Base-by-base conservation (phyloP, 2,113 vertebrate species). In the Ivindomyrus marchei region DNA sequence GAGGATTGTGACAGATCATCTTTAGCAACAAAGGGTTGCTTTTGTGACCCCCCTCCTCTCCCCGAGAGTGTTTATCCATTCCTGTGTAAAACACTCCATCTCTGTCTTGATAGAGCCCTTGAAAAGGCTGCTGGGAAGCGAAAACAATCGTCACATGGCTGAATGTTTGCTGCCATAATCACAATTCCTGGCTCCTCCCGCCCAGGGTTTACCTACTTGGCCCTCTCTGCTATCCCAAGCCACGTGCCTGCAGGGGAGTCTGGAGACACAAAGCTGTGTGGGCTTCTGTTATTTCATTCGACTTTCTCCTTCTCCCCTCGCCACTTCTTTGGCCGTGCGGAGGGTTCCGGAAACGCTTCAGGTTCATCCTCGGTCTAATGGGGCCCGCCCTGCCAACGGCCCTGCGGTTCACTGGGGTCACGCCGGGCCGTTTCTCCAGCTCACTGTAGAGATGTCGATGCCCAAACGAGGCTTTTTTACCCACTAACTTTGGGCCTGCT, bases 141-240 rank as follows among this genome's bases (percentile, higher is more conserved):
- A 86, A 86, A 86, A 86, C 85, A 86, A 86, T 86, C 85, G n/a
- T 50, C 85, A 50, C 13, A 86, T 50, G 85, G n/a, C 85, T 24
- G 85, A 86, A 47, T 47, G 13, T 50, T 86, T 86, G n/a, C 85
- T 86, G 85, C 24, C 7, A 86, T 31, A 86, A 31, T 47, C 85
- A 50, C 85, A 17, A 47, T 31, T 13, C 85, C n/a, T 11, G n/a
- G n/a, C 85, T 52, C n/a, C 24, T 27, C 46, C n/a, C 13, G 17
- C 4, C 4, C 4, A 39, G 39, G 42, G 42, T 83, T 19, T 45
- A 83, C 77, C 77, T 45, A 83, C 15, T 83, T 45, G 42, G 77
- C 19, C 19, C 42, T 24, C 31, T 42, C 13, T 24, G 31, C 15
- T 45, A 45, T 83, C 19, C 77, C 42, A 1, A 21, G 77, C 77